Conservation (phyloP, 2,888 invertebrate species). For the Eilema griseolum region DNA sequence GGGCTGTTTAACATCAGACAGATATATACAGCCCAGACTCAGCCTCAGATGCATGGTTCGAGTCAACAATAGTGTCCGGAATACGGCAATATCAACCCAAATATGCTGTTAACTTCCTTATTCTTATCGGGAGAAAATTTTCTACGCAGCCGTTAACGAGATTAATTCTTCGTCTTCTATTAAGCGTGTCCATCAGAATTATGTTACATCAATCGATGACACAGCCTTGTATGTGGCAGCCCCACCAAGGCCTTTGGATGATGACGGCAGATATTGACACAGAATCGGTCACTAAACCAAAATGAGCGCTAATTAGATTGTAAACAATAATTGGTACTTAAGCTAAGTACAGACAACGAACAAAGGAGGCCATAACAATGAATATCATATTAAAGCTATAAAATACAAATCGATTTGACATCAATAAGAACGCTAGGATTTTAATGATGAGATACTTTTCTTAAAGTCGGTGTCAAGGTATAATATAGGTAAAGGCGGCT, state of each 20-base stretch:
- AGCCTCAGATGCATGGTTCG: no score
- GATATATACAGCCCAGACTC: no score
- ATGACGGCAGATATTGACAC: not conserved
- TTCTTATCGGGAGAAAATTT: slow-evolving; percentile 43
- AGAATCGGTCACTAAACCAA: not conserved
- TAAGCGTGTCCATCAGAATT: not conserved
- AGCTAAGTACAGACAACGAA: not conserved
- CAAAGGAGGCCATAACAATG: slow-evolving; percentile 8
- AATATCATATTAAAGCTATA: slow-evolving; percentile 1
- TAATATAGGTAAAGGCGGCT: no score
- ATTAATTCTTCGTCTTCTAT: not conserved
- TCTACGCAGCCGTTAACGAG: slow-evolving; percentile 20
- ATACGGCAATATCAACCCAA: slow-evolving; percentile 68
- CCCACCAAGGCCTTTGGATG: no score
- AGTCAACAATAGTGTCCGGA: no score
- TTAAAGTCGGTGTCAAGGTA: no score
- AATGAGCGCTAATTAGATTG: slow-evolving; percentile 2
- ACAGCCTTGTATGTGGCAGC: no score
- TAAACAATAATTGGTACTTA: slow-evolving; percentile 3
- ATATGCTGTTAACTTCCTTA: slow-evolving; percentile 63
- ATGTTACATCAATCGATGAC: no score
- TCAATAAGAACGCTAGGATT: not conserved
- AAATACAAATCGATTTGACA: slow-evolving; percentile 5
- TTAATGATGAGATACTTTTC: slow-evolving; percentile 9
- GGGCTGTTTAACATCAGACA: no score